Evolutionary conservation across 2,888 invertebrate genomes (phyloP).

Genomic region (Dryadula phaetusa): DNA sequence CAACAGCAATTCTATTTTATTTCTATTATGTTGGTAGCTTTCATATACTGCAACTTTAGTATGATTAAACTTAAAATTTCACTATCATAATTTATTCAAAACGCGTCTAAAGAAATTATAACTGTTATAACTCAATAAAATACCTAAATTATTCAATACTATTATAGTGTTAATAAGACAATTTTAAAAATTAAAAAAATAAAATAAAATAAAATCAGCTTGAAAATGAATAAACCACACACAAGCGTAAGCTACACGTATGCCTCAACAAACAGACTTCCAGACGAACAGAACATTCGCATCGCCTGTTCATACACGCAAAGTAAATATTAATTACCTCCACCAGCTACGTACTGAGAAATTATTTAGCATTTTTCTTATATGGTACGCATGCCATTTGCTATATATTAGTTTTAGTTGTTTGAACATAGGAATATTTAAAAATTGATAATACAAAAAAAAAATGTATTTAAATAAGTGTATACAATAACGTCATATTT

Average conservation of each 20-base stretch:
- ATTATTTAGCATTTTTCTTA: neutral
- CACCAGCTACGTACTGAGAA: slow-evolving; percentile 23
- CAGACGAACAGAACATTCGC: slow-evolving; percentile 11
- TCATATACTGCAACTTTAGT: too few relatives aligned
- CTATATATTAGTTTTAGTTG: neutral
- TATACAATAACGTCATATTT: too few relatives aligned
- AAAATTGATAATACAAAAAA: too few relatives aligned
- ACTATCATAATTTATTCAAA: too few relatives aligned
- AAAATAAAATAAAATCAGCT: neutral
- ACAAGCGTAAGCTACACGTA: slow-evolving; percentile 12
- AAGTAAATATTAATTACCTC: neutral
- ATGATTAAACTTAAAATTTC: too few relatives aligned
- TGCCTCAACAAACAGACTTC: slow-evolving; percentile 3
- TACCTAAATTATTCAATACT: too few relatives aligned
- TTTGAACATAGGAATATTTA: too few relatives aligned
- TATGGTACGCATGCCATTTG: neutral
- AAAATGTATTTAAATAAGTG: too few relatives aligned
- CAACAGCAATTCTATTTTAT: too few relatives aligned
- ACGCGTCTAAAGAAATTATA: too few relatives aligned
- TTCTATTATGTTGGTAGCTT: too few relatives aligned
- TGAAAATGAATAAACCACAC: neutral
- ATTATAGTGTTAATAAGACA: slow-evolving; percentile 24
- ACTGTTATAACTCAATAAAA: too few relatives aligned
- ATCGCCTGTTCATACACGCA: neutral
- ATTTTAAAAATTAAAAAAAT: neutral